Evolutionary conservation across 2,797 vertebrate genomes (phyloP), one percentile per base, ranked within the genome.

Genomic region (Chelon auratus): DNA sequence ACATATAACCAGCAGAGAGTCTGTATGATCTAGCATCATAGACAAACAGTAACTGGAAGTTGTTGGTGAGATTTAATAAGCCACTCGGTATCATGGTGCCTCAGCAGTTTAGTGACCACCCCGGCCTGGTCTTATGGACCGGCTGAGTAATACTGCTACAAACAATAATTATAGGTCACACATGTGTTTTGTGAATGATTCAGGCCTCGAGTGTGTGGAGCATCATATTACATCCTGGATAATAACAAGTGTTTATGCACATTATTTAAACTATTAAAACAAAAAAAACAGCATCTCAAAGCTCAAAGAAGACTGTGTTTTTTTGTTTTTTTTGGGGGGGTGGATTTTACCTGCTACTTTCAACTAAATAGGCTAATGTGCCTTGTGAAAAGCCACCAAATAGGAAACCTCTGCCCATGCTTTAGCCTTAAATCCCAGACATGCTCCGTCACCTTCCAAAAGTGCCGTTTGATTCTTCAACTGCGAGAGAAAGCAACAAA

Each of bases 361-460:
- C 91, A 95, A 93, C 93, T 86, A 90, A 94, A 92, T 92, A 84
- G 93, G 92, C 94, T 92, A 93, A 95, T 92, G 85, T 71, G 77
- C 80, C 78, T 71, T 91, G 94, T 93, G 93, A 95, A 93, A 89
- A 72, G 88, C 89, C 88, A 92, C 90, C 93, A 95, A 95, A 96
- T 93, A 93, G 93, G 94, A 95, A 95, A 91, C 88, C 87, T 75
- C 89, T 95, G 90, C 94, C 93, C 93, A 94, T 93, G 93, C 91
- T 95, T 95, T 93, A 92, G 92, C 89, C 92, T 89, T 94, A 96
- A 96, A 96, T 94, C 94, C 94, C 68, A 83, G 85, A 90, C 94
- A 96, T 96, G 95, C 93, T 96, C 94, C 89, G 92, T 95, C 95
- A 95, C 94, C 93, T 95, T 93, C 91, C 92, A 87, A 96, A 97